phyloP scores from a whole-genome alignment of 2,113 vertebrate species.

The Chaetorhynchus papuensis region DNA sequence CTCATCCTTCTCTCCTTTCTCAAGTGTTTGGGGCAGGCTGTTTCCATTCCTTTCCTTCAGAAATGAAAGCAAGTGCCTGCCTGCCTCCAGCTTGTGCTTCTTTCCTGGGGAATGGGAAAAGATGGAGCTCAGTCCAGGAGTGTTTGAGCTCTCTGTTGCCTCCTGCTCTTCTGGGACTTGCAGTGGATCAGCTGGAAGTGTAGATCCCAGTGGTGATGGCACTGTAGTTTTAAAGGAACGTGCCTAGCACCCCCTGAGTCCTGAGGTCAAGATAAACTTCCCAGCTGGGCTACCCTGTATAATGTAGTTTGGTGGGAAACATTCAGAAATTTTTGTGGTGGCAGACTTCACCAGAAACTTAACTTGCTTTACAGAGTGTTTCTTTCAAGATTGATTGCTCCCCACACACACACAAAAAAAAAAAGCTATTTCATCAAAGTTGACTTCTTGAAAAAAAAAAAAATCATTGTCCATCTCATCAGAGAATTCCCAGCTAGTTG shows the following conservation, averaged over 20 bases:
- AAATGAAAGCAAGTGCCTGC: background rate
- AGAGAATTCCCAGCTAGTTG: background rate
- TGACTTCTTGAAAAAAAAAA: background rate
- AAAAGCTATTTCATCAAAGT: background rate
- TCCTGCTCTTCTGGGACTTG: background rate
- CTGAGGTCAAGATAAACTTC: background rate
- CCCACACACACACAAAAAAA: background rate
- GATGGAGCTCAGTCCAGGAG: background rate
- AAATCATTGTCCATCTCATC: background rate
- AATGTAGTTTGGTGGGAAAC: background rate
- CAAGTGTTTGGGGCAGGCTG: background rate
- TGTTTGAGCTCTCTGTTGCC: background rate
- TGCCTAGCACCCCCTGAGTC: background rate
- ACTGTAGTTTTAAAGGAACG: background rate
- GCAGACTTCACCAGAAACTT: background rate
- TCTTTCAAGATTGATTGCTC: background rate
- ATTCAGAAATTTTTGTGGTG: background rate
- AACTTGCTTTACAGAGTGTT: background rate
- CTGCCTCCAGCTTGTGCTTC: background rate
- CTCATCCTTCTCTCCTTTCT: background rate
- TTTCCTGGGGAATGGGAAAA: background rate
- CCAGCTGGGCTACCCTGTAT: background rate
- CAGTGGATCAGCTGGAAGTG: background rate
- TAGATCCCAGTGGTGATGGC: background rate
- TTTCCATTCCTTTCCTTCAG: background rate